These are phyloP conservation scores for Poecilia wingei DNA, from an alignment of 2,797 vertebrate genomes.

Conservation along the genomic window DNA sequence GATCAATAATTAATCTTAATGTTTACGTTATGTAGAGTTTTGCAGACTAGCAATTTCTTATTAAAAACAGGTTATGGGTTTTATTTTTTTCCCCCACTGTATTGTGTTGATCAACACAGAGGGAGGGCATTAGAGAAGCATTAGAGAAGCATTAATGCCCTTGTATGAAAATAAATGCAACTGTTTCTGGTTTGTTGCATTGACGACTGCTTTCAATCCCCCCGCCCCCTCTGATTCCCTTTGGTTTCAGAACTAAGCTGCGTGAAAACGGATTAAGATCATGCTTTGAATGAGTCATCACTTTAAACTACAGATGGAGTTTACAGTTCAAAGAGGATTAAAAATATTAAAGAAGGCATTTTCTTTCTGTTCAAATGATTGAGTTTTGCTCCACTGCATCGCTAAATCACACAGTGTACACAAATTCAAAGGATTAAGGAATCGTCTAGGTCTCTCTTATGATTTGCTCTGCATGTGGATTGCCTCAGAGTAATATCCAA, in stretches of 20 bases:
- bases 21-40: background rate
- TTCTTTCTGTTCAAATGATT: conserved; percentile 70
- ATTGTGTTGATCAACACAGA: conserved; percentile 45
- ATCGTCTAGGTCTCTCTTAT: conserved; percentile 71
- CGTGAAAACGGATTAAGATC: conserved; percentile 81
- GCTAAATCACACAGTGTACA: conserved; percentile 68
- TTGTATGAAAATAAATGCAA: conserved; percentile 65
- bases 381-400: conserved; percentile 72
- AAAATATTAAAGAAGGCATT: conserved; percentile 80
- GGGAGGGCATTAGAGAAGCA: conserved; percentile 64
- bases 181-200: conserved; percentile 75
- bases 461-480: conserved; percentile 70
- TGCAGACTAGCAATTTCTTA: conserved; percentile 14
- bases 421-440: conserved; percentile 76
- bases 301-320: conserved; percentile 83
- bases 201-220: conserved; percentile 76
- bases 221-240: conserved; percentile 61
- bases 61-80: background rate
- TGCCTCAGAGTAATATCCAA: conserved; percentile 73
- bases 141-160: conserved; percentile 64
- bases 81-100: conserved; percentile 14
- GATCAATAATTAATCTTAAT: no score
- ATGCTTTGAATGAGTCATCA: conserved; percentile 82
- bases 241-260: conserved; percentile 75
- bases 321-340: conserved; percentile 83